A percentile compares a stretch with the other conserved stretches of the same genome.
Evolutionary conservation across 53 echinoderm and acorn worm species (phyloP).

Genomic region (Apostichopus leukothele): DNA sequence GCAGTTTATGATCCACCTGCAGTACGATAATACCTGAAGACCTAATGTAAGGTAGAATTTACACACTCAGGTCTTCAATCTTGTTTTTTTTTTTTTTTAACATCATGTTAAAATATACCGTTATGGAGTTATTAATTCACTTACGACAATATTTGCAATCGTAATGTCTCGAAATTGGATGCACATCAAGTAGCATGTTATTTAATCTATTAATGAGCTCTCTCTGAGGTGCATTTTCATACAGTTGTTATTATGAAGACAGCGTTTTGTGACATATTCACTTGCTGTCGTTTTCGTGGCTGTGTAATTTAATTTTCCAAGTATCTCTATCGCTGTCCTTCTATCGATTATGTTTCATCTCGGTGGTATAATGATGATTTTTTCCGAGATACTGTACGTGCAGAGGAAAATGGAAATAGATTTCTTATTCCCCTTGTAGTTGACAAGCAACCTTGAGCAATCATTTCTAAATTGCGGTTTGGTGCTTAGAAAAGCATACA

Average conservation of each 20-base stretch:
- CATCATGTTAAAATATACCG: too few species aligned
- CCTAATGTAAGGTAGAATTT: too few species aligned
- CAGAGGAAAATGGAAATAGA: background rate
- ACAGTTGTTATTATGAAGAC: background rate
- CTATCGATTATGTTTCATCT: conserved; percentile 27
- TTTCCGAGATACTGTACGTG: background rate
- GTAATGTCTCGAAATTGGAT: too few species aligned
- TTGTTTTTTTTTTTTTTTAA: too few species aligned
- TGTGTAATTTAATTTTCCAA: conserved; percentile 19
- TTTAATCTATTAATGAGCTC: background rate
- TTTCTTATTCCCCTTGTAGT: background rate
- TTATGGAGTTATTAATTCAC: too few species aligned
- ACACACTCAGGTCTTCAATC: too few species aligned
- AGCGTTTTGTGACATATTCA: background rate
- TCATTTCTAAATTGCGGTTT: background rate
- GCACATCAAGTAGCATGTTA: too few species aligned
- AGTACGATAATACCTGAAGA: too few species aligned
- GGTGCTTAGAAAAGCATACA: background rate
- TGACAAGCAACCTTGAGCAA: conserved; percentile 44
- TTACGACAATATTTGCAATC: too few species aligned
- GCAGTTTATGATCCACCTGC: too few species aligned
- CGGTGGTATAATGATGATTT: conserved; percentile 15
- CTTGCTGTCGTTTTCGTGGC: background rate
- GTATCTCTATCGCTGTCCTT: background rate
- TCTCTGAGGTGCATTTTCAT: background rate